Conservation (phyloP, 1,140 invertebrate species). For the Trachelipus rathkii region DNA sequence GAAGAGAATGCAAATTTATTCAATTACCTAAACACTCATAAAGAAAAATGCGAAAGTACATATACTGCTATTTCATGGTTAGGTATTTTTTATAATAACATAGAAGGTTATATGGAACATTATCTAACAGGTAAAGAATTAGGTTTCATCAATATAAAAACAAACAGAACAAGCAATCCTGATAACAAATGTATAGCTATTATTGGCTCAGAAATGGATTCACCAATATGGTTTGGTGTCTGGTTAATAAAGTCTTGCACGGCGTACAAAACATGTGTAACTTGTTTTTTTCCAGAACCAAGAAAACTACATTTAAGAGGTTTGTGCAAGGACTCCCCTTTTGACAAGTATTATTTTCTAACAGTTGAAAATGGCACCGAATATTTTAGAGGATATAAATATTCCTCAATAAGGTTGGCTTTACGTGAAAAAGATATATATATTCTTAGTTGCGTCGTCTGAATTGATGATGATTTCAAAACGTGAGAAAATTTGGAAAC, state of each 20-base stretch:
- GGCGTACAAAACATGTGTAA: slow-evolving; percentile 35
- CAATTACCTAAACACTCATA: neutral
- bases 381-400: no score
- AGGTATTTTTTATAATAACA: slow-evolving; percentile 30
- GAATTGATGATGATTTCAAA: no score
- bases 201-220: slow-evolving; percentile 39
- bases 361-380: no score
- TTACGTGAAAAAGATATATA: no score
- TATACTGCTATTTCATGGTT: slow-evolving; percentile 34
- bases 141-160: slow-evolving; percentile 26
- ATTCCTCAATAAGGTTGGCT: no score
- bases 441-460: no score
- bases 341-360: slow-evolving; percentile 30
- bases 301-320: slow-evolving; percentile 32
- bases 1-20: slow-evolving; percentile 35
- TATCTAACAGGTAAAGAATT: slow-evolving; percentile 14
- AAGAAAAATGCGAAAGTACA: slow-evolving; percentile 28
- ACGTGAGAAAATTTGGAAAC: no score
- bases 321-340: slow-evolving; percentile 34
- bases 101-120: slow-evolving; percentile 31
- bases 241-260: slow-evolving; percentile 41
- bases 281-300: slow-evolving; percentile 27
- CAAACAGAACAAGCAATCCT: slow-evolving; percentile 5
- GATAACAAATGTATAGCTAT: slow-evolving; percentile 36
- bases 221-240: slow-evolving; percentile 18